Conservation (phyloP, 2,888 invertebrate genomes). For the Sericinus montela region DNA sequence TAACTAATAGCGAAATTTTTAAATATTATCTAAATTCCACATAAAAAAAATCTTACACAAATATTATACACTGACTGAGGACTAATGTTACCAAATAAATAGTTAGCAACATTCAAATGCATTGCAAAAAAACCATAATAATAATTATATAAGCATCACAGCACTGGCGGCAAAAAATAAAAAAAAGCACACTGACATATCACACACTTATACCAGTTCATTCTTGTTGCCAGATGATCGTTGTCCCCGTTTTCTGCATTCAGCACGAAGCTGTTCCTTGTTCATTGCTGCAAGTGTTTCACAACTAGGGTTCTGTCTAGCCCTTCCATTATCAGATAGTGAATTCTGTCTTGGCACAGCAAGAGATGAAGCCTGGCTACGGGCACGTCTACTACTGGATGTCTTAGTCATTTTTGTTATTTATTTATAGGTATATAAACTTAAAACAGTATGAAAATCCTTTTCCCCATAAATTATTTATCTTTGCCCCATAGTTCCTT, state of each 20-base stretch:
- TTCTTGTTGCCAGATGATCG: constrained; percentile 84
- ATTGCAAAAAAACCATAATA: constrained; percentile 21
- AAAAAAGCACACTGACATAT: constrained; percentile 55
- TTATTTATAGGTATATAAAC: constrained; percentile 30
- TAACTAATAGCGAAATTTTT: background rate
- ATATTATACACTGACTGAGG: background rate
- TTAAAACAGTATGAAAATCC: constrained; percentile 19
- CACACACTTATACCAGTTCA: constrained; percentile 81
- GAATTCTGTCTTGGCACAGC: constrained; percentile 64
- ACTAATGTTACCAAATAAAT: constrained; percentile 2
- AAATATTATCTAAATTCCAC: background rate
- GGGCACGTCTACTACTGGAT: constrained; percentile 65
- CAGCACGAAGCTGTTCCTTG: constrained; percentile 84
- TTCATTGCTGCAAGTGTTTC: constrained; percentile 80
- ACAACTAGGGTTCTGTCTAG: constrained; percentile 64
- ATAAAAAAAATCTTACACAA: background rate
- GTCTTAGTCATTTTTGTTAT: constrained; percentile 40
- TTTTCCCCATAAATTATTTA: constrained; percentile 17
- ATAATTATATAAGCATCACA: constrained; percentile 52
- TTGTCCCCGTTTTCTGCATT: constrained; percentile 84
- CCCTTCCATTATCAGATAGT: constrained; percentile 62
- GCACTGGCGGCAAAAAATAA: constrained; percentile 49
- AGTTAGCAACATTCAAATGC: constrained; percentile 10
- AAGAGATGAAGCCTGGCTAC: constrained; percentile 63
- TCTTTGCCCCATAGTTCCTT: too few relatives aligned